phyloP scores from a whole-genome alignment of 2,888 invertebrate species.

The Hirudinaria manillensis region DNA sequence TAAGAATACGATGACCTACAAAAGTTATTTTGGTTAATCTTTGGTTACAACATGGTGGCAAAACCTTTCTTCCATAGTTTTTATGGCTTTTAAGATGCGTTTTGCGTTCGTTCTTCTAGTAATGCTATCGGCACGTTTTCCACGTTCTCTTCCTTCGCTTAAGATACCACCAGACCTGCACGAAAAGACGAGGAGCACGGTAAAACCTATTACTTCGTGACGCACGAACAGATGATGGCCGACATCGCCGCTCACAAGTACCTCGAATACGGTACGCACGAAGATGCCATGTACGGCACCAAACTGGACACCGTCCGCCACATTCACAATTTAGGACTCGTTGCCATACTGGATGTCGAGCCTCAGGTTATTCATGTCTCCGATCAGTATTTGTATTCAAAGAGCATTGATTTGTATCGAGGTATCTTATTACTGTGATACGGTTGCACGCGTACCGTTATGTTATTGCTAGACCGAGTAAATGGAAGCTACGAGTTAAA shows the following conservation, averaged over 20 bases:
- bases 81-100: too few relatives aligned
- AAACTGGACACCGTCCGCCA: slow-evolving; percentile 95
- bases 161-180: slow-evolving; percentile 93
- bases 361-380: slow-evolving; percentile 60
- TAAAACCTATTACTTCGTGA: slow-evolving; percentile 94
- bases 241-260: slow-evolving; percentile 97
- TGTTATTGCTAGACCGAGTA: too few relatives aligned
- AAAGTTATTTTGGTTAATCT: too few relatives aligned
- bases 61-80: too few relatives aligned
- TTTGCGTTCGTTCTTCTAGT: too few relatives aligned
- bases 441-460: neutral
- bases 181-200: slow-evolving; percentile 94
- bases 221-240: slow-evolving; percentile 99
- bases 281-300: slow-evolving; percentile 93
- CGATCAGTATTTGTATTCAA: neutral
- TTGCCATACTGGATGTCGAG: slow-evolving; percentile 97
- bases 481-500: too few relatives aligned
- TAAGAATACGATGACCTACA: too few relatives aligned
- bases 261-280: slow-evolving; percentile 78
- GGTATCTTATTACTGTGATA: neutral
- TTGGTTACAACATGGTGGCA: too few relatives aligned
- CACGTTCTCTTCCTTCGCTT: slow-evolving; percentile 39
- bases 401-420: neutral
- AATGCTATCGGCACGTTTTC: too few relatives aligned
- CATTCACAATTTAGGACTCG: slow-evolving; percentile 89